Evolutionary conservation across 2,888 invertebrate species (phyloP).

Genomic region (Archips crataeganus): DNA sequence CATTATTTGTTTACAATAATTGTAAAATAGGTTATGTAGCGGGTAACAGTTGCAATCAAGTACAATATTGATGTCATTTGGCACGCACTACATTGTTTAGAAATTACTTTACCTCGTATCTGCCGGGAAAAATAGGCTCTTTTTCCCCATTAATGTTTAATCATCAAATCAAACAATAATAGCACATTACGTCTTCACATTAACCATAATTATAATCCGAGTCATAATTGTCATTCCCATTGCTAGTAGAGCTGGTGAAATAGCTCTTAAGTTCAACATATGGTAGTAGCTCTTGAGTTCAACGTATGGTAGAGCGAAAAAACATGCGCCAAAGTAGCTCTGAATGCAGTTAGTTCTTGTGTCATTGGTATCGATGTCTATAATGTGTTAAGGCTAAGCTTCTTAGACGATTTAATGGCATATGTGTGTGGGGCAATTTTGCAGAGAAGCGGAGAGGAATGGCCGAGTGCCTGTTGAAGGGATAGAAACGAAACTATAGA

Average conservation of each 20-base stretch:
- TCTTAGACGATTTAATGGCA: neutral
- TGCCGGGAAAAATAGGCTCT: neutral
- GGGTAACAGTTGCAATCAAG: too few species aligned
- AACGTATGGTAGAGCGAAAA: neutral
- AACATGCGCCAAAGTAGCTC: neutral
- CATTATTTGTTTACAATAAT: too few species aligned
- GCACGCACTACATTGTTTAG: too few species aligned
- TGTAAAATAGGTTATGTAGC: too few species aligned
- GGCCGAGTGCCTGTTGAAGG: too few species aligned
- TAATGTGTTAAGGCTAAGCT: constrained; percentile 1
- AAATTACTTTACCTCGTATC: too few species aligned
- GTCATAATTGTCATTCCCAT: neutral
- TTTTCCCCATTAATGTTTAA: neutral
- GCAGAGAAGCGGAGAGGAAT: too few species aligned
- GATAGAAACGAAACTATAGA: too few species aligned
- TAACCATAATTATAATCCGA: constrained; percentile 6
- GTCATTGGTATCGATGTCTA: constrained; percentile 7
- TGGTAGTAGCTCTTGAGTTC: too few species aligned
- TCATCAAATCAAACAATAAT: constrained; percentile 4
- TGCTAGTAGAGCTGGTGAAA: neutral
- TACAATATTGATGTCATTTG: too few species aligned
- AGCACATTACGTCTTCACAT: neutral
- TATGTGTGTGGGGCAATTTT: too few species aligned
- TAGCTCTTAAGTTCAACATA: neutral
- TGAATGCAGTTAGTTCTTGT: constrained; percentile 9